phyloP scores from a whole-genome alignment of 2,797 vertebrate species.

The Acropternis orthonyx region DNA sequence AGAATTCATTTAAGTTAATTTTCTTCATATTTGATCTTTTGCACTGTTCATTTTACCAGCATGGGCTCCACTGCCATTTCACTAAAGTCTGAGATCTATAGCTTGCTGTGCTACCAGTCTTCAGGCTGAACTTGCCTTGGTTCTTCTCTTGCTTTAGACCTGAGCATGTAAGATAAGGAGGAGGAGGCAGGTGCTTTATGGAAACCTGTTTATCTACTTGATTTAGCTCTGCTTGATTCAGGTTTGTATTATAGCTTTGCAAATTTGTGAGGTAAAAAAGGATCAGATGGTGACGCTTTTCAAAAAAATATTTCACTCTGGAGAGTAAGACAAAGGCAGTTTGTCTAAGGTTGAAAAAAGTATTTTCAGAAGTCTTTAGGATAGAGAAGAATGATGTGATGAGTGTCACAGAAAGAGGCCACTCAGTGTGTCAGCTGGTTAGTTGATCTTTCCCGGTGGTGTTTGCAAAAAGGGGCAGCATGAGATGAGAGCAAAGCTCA shows the following conservation, averaged over 20 bases:
- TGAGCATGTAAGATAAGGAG: neutral
- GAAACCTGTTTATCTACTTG: neutral
- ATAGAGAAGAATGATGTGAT: neutral
- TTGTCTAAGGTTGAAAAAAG: neutral
- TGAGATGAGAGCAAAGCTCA: neutral
- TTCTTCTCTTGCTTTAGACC: neutral
- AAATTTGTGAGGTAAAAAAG: neutral
- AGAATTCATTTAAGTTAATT: neutral
- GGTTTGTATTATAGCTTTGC: neutral
- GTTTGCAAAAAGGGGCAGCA: neutral
- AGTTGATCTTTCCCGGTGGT: neutral
- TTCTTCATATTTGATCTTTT: neutral
- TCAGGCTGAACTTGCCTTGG: neutral
- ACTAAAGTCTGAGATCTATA: neutral
- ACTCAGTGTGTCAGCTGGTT: neutral
- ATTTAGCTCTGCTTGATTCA: neutral
- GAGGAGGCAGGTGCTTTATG: neutral
- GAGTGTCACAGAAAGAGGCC: neutral
- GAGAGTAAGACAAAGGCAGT: neutral
- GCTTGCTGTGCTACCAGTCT: neutral
- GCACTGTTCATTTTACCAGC: neutral
- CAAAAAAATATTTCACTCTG: neutral
- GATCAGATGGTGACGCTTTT: neutral
- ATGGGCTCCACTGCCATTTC: neutral
- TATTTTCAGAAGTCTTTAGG: neutral